phyloP scores from a whole-genome alignment of 2,888 invertebrate genomes.

The Yponomeuta evonymella region DNA sequence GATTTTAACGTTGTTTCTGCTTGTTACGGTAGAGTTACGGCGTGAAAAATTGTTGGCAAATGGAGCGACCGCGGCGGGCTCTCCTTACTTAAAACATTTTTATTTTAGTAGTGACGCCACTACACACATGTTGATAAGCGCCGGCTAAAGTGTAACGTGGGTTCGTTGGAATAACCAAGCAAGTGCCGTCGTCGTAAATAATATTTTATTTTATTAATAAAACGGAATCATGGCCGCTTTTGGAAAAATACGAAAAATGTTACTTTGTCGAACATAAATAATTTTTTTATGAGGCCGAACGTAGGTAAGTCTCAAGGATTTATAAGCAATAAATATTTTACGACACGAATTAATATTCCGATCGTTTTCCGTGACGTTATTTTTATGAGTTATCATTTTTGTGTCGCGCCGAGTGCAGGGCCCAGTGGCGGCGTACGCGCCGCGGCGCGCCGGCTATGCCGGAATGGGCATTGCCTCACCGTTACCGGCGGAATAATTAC shows the following conservation, averaged over 20 bases:
- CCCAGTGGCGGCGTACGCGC: conserved; percentile 35
- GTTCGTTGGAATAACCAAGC: conserved; percentile 25
- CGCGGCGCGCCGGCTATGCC: conserved; percentile 31
- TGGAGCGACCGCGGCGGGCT: background rate
- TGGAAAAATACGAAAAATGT: conserved; percentile 71
- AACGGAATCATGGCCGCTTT: conserved; percentile 59
- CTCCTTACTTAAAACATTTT: background rate
- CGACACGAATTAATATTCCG: conserved; percentile 76
- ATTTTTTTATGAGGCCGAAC: conserved; percentile 75
- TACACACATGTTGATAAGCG: conserved; percentile 7
- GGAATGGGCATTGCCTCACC: background rate
- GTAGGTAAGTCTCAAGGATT: conserved; percentile 76
- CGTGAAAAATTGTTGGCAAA: background rate
- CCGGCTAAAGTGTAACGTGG: conserved; percentile 31
- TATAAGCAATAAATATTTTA: conserved; percentile 76
- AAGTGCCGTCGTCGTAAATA: conserved; percentile 47
- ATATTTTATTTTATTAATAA: conserved; percentile 22
- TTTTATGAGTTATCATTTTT: conserved; percentile 76
- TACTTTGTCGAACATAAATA: conserved; percentile 74
- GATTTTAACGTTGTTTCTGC: too few relatives aligned
- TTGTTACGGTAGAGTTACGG: background rate
- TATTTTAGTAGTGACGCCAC: conserved; percentile 26
- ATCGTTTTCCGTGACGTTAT: conserved; percentile 74
- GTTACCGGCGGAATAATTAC: conserved; percentile 3
- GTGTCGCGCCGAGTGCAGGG: conserved; percentile 55